Conservation (phyloP, 2,113 vertebrate genomes). For the Fulmarus glacialis region DNA sequence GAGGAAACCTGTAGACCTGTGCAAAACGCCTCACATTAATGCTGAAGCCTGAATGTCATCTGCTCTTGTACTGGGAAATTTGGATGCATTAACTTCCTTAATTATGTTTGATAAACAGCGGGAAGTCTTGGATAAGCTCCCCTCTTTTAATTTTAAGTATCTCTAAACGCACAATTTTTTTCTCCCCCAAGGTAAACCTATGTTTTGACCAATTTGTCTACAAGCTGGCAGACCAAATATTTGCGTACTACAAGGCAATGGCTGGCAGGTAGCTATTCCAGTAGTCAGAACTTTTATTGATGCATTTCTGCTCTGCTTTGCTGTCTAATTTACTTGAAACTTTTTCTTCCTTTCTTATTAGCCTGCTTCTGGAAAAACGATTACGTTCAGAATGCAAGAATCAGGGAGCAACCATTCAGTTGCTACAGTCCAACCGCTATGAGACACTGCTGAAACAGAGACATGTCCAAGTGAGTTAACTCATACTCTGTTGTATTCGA, state of each 20-base stretch:
- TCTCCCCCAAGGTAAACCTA: constrained; percentile 81
- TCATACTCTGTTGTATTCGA: not conserved
- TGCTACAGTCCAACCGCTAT: constrained; percentile 83
- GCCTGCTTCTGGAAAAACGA: constrained; percentile 87
- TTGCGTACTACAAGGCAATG: constrained; percentile 89
- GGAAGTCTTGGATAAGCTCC: not conserved
- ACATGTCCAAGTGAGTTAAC: constrained; percentile 85
- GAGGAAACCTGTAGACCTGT: not conserved
- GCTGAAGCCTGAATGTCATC: not conserved
- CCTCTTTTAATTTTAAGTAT: not conserved
- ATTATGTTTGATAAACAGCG: not conserved
- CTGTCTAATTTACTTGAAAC: not conserved
- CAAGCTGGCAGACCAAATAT: constrained; percentile 90
- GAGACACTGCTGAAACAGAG: constrained; percentile 88
- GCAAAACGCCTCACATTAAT: not conserved
- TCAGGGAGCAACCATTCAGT: constrained; percentile 83
- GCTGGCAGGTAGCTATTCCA: constrained; percentile 81
- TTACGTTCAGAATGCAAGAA: constrained; percentile 89
- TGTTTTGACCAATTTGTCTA: constrained; percentile 94
- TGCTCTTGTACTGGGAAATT: not conserved
- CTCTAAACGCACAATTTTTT: not conserved
- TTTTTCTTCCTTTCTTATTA: constrained; percentile 22
- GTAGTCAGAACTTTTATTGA: not conserved
- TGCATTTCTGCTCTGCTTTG: not conserved
- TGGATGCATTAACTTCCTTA: not conserved